These are phyloP conservation scores for Eulemur mongoz DNA, from an alignment of 2,797 vertebrate species.

Conservation along the genomic window DNA sequence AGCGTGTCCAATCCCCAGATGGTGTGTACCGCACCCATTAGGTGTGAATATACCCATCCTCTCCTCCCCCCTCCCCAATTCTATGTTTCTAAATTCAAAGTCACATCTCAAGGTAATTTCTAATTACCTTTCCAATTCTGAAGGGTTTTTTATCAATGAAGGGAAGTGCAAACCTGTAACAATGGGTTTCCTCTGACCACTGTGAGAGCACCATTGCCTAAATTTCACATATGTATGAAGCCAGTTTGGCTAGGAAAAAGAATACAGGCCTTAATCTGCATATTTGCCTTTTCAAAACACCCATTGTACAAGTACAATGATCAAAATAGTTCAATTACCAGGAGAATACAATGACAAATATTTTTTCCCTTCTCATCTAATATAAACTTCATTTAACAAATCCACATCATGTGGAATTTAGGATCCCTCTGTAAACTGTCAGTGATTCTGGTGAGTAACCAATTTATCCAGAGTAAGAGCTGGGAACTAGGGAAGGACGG, in stretches of 20 bases:
- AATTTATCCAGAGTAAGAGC: not conserved
- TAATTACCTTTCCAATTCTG: constrained; percentile 10
- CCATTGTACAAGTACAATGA: not conserved
- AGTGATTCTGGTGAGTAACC: not conserved
- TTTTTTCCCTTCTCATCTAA: not conserved
- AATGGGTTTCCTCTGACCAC: not conserved
- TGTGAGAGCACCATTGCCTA: not conserved
- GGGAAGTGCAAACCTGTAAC: not conserved
- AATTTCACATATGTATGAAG: not conserved
- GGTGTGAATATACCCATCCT: no score
- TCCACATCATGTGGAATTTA: not conserved
- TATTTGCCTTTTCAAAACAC: not conserved
- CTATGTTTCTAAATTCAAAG: constrained; percentile 47
- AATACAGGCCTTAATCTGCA: not conserved
- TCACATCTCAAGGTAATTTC: constrained; percentile 43
- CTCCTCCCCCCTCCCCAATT: not conserved
- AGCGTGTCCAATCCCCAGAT: no score
- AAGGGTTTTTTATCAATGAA: constrained; percentile 27
- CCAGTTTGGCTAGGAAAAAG: not conserved
- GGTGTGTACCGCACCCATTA: no score
- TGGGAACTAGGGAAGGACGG: not conserved
- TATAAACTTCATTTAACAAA: not conserved
- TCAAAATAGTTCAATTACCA: constrained; percentile 39
- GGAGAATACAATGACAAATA: constrained; percentile 10
- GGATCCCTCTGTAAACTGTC: not conserved